These are phyloP conservation scores for Monarcha castaneiventris DNA, from an alignment of 2,113 vertebrate species.

Conservation along the genomic window DNA sequence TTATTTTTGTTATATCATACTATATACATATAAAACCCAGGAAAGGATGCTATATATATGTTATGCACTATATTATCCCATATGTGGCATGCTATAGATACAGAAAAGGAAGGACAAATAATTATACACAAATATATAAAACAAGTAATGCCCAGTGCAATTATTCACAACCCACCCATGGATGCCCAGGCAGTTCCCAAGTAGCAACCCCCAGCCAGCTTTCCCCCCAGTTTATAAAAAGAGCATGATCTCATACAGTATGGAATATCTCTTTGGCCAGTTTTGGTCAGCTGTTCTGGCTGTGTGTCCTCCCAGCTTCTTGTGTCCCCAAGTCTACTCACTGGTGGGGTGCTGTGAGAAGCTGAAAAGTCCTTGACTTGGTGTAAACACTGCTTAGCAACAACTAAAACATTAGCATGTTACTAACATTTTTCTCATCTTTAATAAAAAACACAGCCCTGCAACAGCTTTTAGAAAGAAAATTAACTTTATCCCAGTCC, in stretches of 20 bases:
- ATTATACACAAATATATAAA: neutral
- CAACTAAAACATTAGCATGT: neutral
- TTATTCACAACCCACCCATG: neutral
- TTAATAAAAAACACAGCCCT: neutral
- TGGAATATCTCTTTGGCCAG: neutral
- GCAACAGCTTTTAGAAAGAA: neutral
- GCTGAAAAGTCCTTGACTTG: neutral
- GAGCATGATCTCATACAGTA: fast-evolving
- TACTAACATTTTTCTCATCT: neutral
- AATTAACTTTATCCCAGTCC: neutral
- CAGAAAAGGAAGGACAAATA: neutral
- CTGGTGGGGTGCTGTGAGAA: neutral
- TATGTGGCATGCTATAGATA: neutral
- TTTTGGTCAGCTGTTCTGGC: neutral
- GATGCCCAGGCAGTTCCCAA: neutral
- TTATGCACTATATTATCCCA: neutral
- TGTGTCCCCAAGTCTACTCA: neutral
- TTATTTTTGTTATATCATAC: neutral
- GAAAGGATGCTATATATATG: neutral
- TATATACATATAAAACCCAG: neutral
- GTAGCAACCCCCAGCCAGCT: neutral
- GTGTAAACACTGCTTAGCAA: neutral
- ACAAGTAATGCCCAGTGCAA: neutral
- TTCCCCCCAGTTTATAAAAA: neutral
- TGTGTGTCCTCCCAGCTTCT: neutral